Evolutionary conservation across 2,888 invertebrate genomes (phyloP).

Genomic region (Augochlorella aurata): DNA sequence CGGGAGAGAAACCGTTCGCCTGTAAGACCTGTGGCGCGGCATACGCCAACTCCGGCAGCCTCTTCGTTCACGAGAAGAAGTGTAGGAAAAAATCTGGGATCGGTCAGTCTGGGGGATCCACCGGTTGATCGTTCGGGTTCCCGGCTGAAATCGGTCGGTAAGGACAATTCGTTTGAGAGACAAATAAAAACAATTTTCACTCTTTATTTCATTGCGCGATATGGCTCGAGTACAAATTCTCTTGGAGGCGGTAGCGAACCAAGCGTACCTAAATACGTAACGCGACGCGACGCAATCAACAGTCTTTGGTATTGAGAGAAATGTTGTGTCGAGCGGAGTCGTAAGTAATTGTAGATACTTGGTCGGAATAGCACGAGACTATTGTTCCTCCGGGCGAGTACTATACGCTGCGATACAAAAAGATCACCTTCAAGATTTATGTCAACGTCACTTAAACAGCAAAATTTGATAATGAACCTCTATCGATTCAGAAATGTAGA

Average conservation of each 20-base stretch:
- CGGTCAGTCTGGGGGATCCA: neutral
- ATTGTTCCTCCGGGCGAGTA: no score
- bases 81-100: constrained; percentile 36
- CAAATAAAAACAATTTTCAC: neutral
- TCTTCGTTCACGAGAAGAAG: constrained; percentile 67
- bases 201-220: neutral
- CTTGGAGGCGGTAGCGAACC: no score
- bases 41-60: constrained; percentile 68
- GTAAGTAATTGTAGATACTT: neutral
- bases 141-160: no score
- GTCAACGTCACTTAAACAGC: no score
- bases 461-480: no score
- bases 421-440: no score
- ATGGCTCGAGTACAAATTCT: neutral
- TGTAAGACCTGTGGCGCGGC: constrained; percentile 66
- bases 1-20: constrained; percentile 68
- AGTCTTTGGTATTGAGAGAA: constrained; percentile 38
- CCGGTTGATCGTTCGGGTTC: neutral
- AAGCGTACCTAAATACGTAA: neutral
- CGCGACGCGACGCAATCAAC: neutral
- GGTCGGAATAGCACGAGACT: neutral
- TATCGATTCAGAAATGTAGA: no score
- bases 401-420: no score
- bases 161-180: neutral
- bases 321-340: neutral